Evolutionary conservation across 1,140 invertebrate species (phyloP).

Genomic region (Patella vulgata): DNA sequence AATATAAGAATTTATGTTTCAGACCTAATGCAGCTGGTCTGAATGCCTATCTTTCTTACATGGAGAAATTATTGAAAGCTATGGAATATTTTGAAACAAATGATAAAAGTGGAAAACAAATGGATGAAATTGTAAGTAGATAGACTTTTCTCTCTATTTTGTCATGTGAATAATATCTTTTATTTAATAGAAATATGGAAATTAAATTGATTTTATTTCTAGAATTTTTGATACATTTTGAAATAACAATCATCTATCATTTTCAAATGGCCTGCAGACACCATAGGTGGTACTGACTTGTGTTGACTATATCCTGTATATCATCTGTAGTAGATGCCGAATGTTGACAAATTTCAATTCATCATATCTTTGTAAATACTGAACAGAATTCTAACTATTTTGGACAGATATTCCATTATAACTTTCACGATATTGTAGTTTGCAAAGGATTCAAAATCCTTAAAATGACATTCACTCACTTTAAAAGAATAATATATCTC

Average conservation of each 20-base stretch:
- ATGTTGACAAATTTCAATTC: too few relatives aligned
- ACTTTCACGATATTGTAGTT: too few relatives aligned
- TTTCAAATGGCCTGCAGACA: too few relatives aligned
- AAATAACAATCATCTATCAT: neutral
- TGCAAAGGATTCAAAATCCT: too few relatives aligned
- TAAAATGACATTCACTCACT: too few relatives aligned
- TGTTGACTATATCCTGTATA: too few relatives aligned
- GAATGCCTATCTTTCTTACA: conserved; percentile 80
- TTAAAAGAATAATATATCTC: too few relatives aligned
- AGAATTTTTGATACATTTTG: neutral
- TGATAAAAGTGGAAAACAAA: conserved; percentile 91
- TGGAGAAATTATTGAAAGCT: conserved; percentile 87
- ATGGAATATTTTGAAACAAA: conserved; percentile 92
- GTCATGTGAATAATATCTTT: neutral
- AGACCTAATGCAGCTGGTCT: conserved; percentile 72
- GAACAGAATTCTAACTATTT: too few relatives aligned
- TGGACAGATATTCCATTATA: too few relatives aligned
- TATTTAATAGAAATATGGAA: neutral
- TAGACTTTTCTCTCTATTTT: neutral
- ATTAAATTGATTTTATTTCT: neutral
- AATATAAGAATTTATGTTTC: conserved; percentile 51
- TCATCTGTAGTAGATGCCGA: too few relatives aligned
- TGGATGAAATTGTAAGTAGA: conserved; percentile 85
- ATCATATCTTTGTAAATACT: too few relatives aligned
- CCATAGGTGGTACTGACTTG: too few relatives aligned